phyloP scores from a whole-genome alignment of 2,113 vertebrate species.

The Suncus etruscus region DNA sequence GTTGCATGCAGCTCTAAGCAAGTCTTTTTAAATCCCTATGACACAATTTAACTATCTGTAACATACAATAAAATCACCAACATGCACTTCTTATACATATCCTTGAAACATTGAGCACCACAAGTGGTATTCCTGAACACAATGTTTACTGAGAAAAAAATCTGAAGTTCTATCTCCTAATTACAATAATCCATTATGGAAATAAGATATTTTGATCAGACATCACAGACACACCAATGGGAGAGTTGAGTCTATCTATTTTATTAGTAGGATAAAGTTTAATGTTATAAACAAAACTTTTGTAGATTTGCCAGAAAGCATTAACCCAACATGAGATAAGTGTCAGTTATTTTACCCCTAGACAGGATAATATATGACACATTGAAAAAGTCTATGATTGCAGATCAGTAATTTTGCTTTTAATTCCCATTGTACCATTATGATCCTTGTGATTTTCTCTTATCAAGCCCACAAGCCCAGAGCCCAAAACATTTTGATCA shows the following conservation, averaged over 20 bases:
- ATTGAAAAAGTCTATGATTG: neutral
- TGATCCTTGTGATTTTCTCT: neutral
- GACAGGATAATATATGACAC: neutral
- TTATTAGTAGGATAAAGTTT: neutral
- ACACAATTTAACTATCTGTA: constrained; percentile 38
- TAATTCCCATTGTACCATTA: neutral
- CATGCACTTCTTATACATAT: neutral
- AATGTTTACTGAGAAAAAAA: neutral
- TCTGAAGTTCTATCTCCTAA: neutral
- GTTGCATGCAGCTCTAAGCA: constrained; percentile 21
- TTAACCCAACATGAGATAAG: neutral
- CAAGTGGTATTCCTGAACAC: neutral
- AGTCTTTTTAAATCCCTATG: constrained; percentile 39
- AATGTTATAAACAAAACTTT: neutral
- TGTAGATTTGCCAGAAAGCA: neutral
- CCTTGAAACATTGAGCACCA: neutral
- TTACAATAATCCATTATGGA: neutral
- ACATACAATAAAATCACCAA: constrained; percentile 59
- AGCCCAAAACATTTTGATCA: too few species aligned
- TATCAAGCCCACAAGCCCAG: neutral
- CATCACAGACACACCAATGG: neutral
- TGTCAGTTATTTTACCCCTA: neutral
- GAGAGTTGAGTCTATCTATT: too few species aligned
- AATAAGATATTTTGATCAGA: neutral
- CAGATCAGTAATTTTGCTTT: neutral